A percentile compares a stretch with the other conserved stretches of the same genome.
phyloP scores from a whole-genome alignment of 1,140 invertebrate species.

The Zaprionus inermis region DNA sequence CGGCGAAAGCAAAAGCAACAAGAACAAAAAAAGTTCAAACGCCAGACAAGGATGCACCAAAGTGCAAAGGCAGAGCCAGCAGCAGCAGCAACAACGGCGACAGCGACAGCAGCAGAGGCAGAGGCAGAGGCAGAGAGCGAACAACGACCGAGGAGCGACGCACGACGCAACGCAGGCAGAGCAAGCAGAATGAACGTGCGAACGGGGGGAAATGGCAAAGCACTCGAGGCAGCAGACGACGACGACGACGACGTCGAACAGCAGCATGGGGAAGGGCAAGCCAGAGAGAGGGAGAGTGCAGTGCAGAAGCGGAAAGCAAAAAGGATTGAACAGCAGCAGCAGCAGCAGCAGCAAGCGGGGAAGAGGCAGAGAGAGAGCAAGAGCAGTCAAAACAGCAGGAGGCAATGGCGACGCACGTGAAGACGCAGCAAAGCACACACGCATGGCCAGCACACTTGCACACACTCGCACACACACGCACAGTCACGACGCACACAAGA shows the following conservation, averaged over 20 bases:
- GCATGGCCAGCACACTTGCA: conserved; percentile 51
- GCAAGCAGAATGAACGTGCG: background rate
- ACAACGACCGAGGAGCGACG: conserved; percentile 2
- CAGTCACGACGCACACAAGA: conserved; percentile 35
- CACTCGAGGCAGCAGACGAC: conserved; percentile 70
- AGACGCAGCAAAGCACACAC: conserved; percentile 75
- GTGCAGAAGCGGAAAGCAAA: conserved; percentile 77
- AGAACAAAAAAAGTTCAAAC: conserved; percentile 81
- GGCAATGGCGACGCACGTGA: conserved; percentile 72
- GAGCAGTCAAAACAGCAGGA: conserved; percentile 71
- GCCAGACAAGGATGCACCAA: conserved; percentile 82
- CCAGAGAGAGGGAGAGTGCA: conserved; percentile 35
- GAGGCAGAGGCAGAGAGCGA: background rate
- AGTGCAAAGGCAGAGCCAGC: conserved; percentile 73
- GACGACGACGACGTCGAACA: conserved; percentile 11
- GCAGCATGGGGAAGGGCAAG: conserved; percentile 11
- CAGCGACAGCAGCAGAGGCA: conserved; percentile 18
- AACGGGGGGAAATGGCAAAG: conserved; percentile 37
- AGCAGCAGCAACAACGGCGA: conserved; percentile 38
- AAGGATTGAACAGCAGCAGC: conserved; percentile 73
- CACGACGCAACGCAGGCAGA: background rate
- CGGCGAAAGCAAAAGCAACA: conserved; percentile 34
- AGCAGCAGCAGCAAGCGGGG: background rate
- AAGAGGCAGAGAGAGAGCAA: background rate
- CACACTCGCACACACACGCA: conserved; percentile 30